Conservation (phyloP, 1,140 invertebrate species). For the Helicoverpa zea region DNA sequence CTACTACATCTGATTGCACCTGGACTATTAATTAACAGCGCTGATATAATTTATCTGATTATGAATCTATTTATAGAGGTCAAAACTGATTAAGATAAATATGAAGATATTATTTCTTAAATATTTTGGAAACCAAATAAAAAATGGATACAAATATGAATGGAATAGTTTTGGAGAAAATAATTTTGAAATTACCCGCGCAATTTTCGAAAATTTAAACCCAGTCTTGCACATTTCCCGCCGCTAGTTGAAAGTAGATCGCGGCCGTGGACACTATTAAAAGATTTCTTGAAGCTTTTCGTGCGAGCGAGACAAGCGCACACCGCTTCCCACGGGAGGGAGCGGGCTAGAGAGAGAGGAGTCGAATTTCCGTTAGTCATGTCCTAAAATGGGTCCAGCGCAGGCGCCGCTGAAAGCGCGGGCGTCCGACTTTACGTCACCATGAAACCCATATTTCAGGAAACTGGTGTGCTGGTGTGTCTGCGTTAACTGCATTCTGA, state of each 20-base stretch:
- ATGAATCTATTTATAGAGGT: constrained; percentile 67
- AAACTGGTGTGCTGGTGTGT: constrained; percentile 68
- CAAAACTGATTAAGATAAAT: not conserved
- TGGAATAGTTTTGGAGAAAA: constrained; percentile 19
- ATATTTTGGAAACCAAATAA: not conserved
- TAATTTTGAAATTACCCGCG: constrained; percentile 56
- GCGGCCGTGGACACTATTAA: constrained; percentile 87
- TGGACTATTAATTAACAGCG: constrained; percentile 46
- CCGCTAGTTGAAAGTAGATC: constrained; percentile 85
- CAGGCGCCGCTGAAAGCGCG: constrained; percentile 85
- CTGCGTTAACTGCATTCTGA: constrained; percentile 72
- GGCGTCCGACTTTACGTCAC: constrained; percentile 84
- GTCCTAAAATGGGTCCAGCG: constrained; percentile 89
- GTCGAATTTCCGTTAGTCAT: constrained; percentile 89
- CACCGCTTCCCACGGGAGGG: constrained; percentile 77
- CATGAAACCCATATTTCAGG: constrained; percentile 84
- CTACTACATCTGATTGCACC: constrained; percentile 55
- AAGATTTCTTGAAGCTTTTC: constrained; percentile 86
- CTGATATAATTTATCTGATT: constrained; percentile 58
- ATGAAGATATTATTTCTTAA: not conserved
- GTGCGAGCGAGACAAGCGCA: constrained; percentile 80
- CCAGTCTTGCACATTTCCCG: constrained; percentile 78
- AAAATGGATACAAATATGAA: constrained; percentile 33
- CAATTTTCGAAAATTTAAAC: constrained; percentile 67
- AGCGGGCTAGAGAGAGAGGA: constrained; percentile 85